A percentile compares a stretch with the other conserved stretches of the same genome.
Evolutionary conservation across 1,140 invertebrate species (phyloP).

Genomic region (Euura lappo): DNA sequence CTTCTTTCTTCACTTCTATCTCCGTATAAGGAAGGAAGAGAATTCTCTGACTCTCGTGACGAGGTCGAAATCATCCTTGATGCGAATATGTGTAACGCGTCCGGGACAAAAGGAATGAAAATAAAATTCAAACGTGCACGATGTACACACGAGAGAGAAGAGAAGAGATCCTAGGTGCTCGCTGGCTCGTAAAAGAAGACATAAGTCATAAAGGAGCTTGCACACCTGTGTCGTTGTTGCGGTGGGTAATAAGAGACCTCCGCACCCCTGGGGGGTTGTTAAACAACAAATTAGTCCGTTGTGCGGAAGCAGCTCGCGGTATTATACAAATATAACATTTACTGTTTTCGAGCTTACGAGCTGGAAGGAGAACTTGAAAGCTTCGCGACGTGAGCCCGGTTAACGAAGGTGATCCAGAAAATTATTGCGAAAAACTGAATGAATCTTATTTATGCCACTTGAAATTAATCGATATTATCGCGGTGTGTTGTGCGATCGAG

Average conservation of each 20-base stretch:
- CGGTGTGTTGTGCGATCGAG: conserved; percentile 24
- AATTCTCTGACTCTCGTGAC: not conserved
- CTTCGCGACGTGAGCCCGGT: too few species aligned
- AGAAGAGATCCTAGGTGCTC: not conserved
- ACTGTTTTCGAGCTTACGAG: not conserved
- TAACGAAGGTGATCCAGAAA: too few species aligned
- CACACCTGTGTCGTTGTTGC: conserved; percentile 39
- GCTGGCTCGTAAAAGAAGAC: not conserved
- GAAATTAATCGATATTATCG: conserved; percentile 11
- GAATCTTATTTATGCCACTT: not conserved
- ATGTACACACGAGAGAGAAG: not conserved
- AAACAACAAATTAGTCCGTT: conserved; percentile 41
- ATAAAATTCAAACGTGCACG: too few species aligned
- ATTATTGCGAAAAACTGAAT: not conserved
- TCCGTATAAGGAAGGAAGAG: not conserved
- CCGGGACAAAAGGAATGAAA: not conserved
- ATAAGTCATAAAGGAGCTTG: conserved; percentile 26
- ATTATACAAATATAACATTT: conserved; percentile 38
- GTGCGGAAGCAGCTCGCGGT: conserved; percentile 25
- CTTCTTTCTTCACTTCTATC: too few species aligned
- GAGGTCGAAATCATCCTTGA: not conserved
- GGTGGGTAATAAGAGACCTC: conserved; percentile 28
- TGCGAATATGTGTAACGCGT: not conserved
- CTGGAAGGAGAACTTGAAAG: not conserved
- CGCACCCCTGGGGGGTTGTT: conserved; percentile 37